A percentile compares a stretch with the other conserved stretches of the same genome.
These are phyloP conservation scores for Eristalis intricaria DNA, from an alignment of 2,888 invertebrate species.

Conservation along the genomic window DNA sequence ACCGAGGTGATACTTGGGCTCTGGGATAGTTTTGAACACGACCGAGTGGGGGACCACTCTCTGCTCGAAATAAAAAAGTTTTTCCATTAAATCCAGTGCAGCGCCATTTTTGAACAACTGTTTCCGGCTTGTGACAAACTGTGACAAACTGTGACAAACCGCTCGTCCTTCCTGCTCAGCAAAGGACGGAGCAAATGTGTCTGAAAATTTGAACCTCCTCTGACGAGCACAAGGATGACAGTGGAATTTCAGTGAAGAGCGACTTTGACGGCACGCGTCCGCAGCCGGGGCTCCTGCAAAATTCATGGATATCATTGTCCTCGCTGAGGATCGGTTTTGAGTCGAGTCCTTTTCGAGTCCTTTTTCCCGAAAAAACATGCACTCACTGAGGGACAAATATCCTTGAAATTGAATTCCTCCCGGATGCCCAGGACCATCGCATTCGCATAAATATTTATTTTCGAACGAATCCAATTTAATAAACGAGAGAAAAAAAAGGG, in stretches of 20 bases:
- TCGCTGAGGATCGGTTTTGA: background rate
- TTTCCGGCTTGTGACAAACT: too few species aligned
- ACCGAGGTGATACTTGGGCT: background rate
- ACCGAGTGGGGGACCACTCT: background rate
- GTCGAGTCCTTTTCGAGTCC: background rate
- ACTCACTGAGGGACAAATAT: constrained; percentile 28
- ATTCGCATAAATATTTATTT: constrained; percentile 36
- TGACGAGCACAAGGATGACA: constrained; percentile 18
- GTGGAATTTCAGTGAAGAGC: background rate
- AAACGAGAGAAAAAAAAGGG: constrained; percentile 12
- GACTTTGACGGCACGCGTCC: background rate
- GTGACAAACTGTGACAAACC: too few species aligned
- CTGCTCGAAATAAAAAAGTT: background rate
- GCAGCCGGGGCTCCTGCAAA: background rate
- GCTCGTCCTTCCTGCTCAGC: background rate
- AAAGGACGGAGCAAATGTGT: background rate
- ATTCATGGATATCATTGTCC: constrained; percentile 6
- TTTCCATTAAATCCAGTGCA: background rate
- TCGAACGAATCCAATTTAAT: constrained; percentile 32
- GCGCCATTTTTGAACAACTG: background rate
- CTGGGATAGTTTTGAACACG: background rate
- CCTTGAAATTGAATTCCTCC: constrained; percentile 34
- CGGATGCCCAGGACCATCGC: background rate
- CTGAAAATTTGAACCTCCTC: background rate
- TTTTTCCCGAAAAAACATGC: too few species aligned